Conservation (phyloP, 2,113 vertebrate genomes). For the Chaetops frenatus region DNA sequence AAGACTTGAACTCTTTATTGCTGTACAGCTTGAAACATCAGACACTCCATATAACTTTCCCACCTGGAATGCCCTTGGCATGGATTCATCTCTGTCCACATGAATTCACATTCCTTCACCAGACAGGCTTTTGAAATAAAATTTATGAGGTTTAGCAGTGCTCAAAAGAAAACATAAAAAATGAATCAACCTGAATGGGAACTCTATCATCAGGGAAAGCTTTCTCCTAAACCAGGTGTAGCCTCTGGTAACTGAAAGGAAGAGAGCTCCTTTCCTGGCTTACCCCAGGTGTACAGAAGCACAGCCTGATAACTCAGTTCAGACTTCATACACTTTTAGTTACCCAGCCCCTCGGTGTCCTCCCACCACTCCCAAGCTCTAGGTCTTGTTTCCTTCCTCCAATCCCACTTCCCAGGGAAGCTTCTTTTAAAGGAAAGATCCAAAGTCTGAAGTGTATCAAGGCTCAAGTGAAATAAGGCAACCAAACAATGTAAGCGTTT, state of each 20-base stretch:
- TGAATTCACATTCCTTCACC: neutral
- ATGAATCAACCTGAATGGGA: neutral
- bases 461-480: neutral
- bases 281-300: neutral
- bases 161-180: neutral
- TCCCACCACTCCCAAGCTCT: neutral
- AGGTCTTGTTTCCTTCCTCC: neutral
- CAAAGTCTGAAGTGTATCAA: neutral
- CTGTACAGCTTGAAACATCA: slow-evolving; percentile 2
- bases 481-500: neutral
- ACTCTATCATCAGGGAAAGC: neutral
- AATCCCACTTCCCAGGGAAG: neutral
- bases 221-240: neutral
- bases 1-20: neutral
- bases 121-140: slow-evolving; percentile 10
- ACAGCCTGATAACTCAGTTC: neutral
- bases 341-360: fast-evolving
- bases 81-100: neutral
- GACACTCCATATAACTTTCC: neutral
- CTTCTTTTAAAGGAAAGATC: neutral
- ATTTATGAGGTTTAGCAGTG: neutral
- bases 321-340: neutral
- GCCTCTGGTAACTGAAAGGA: neutral
- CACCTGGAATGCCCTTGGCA: neutral
- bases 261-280: neutral